Percentiles rank a stretch among this genome's conserved stretches.
These are phyloP conservation scores for Dromococcyx pavoninus DNA, from an alignment of 2,797 vertebrate genomes.

Conservation along the genomic window DNA sequence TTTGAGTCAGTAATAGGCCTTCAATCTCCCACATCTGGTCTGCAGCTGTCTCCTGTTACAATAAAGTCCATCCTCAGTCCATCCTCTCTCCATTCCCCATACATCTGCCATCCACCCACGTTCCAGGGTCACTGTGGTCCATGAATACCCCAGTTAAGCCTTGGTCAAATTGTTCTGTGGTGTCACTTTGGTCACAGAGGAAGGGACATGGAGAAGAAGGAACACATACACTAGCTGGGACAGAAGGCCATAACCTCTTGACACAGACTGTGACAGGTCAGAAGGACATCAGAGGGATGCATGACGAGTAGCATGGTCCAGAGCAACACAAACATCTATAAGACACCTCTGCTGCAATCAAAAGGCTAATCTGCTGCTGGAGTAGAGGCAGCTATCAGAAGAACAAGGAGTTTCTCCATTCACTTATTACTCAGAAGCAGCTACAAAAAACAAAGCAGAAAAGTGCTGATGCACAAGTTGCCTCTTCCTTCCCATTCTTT, in stretches of 20 bases:
- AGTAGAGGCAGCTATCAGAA: background rate
- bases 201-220: background rate
- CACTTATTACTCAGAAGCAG: background rate
- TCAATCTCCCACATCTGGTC: background rate
- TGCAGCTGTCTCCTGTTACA: background rate
- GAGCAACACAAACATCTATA: background rate
- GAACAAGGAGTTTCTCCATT: background rate
- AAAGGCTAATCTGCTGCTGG: background rate
- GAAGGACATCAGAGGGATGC: background rate
- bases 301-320: background rate
- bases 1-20: background rate
- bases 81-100: no score
- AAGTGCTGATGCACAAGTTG: background rate
- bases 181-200: background rate
- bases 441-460: background rate
- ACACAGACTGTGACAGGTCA: background rate
- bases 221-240: background rate
- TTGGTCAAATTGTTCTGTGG: background rate
- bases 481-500: background rate
- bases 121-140: background rate
- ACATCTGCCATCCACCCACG: background rate
- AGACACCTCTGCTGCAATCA: background rate
- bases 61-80: background rate
- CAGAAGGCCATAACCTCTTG: background rate
- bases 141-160: background rate